Conservation (phyloP, 2,113 vertebrate species). For the Todiramphus chloris region DNA sequence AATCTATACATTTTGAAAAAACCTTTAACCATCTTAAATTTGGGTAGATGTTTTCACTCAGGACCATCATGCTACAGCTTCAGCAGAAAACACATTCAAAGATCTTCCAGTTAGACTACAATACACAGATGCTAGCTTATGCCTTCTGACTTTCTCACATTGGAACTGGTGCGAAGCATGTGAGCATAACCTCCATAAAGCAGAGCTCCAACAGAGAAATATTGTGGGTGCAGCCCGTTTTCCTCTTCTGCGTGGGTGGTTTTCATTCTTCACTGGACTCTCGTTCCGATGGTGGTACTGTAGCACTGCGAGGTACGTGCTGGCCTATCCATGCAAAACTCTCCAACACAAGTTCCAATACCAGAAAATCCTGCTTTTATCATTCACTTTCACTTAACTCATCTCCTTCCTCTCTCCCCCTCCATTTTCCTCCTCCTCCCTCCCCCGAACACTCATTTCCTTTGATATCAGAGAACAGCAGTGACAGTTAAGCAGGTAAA, state of each 20-base stretch:
- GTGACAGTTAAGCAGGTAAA: background rate
- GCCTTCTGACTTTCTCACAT: background rate
- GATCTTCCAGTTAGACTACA: background rate
- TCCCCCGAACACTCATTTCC: background rate
- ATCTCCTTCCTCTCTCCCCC: background rate
- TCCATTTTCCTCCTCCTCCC: background rate
- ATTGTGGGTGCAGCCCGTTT: background rate
- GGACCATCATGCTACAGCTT: background rate
- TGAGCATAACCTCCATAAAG: background rate
- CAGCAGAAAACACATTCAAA: background rate
- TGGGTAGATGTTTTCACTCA: background rate
- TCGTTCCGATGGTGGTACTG: background rate
- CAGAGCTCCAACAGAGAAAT: background rate
- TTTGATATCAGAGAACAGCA: background rate
- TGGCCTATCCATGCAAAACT: background rate
- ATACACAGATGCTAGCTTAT: accelerated
- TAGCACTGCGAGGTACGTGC: background rate
- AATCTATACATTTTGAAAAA: background rate
- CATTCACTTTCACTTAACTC: background rate
- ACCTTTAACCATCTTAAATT: background rate
- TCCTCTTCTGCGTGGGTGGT: background rate
- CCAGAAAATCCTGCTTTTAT: background rate
- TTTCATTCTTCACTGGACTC: background rate
- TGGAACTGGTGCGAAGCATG: background rate
- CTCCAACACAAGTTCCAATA: background rate